Evolutionary conservation across 35 echinoderm and acorn worm species (phyloP), one percentile per base, ranked within the genome.

Genomic region (Stichopus chloronotus): DNA sequence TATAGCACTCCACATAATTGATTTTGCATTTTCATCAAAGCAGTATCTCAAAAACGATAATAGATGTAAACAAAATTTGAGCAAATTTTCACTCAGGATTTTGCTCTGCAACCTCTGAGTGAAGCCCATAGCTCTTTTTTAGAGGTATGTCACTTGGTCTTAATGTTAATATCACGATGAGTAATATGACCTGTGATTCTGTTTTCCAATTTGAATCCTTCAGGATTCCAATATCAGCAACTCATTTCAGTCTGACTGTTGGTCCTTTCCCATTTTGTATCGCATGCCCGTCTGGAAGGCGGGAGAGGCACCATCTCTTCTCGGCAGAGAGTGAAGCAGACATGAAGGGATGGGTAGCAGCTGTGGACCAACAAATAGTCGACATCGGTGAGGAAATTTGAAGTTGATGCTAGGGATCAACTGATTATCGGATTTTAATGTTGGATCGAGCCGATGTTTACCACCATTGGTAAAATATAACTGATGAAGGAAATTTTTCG

Each of bases 281-380:
- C 57, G 77, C 82, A 55, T 84, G 83, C 88, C 74, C 90, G n/a
- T 24, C n/a, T 30, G 92, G 77, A 43, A 76, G 92, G 30, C 55
- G 54, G 7, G 86, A 93, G 78, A 78, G 63, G 86, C 58, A 78
- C 9, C 94, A 90, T 60, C 69, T 83, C 74, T 93, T 95, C 76
- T 58, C 91, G 19, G 87, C 87, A 9, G 91, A 95, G 59, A 83
- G 58, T n/a, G 74, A 84, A n/a, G 72, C 74, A 23, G 94, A 95
- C 55, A 55, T 93, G 53, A 58, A 90, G 20, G 90, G 78, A 72
- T 95, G 94, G 94, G 74, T 52, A 68, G 78, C 86, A 84, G 91
- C 63, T 11, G 54, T 95, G 53, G 92, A 95, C 69, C 94, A 95
- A 86, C 94, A 93, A 25, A 52, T 95, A 25, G 72, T 90, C 57